Conservation (phyloP, 1,140 invertebrate genomes). For the Lineus longissimus region DNA sequence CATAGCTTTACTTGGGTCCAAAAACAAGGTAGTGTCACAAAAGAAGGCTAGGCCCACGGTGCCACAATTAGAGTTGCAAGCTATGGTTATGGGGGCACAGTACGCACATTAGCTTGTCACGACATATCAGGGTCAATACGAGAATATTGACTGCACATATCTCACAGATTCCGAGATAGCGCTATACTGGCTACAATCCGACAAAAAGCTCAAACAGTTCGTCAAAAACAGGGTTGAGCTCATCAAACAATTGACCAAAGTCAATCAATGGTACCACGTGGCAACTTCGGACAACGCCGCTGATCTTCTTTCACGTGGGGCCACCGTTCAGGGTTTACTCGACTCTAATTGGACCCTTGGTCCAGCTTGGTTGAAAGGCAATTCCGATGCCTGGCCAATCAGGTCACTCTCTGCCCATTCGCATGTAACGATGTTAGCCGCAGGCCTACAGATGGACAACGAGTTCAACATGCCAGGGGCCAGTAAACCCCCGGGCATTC, state of each 20-base stretch:
- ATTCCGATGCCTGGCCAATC: not conserved
- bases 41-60: not conserved
- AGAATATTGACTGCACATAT: not conserved
- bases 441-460: not conserved
- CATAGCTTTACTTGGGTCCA: not conserved
- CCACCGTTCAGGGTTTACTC: not conserved
- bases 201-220: not conserved
- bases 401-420: too few species aligned
- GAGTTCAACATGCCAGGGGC: not conserved
- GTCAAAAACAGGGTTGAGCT: not conserved
- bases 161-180: conserved; percentile 5
- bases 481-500: not conserved
- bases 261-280: not conserved
- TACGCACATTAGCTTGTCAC: not conserved
- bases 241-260: not conserved
- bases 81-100: not conserved
- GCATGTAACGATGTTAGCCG: not conserved
- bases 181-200: not conserved
- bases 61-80: not conserved
- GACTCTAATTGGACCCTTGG: not conserved
- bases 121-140: not conserved
- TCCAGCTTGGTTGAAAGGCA: not conserved
- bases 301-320: not conserved
- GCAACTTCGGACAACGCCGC: not conserved
- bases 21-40: not conserved